Percentiles rank a stretch among this genome's conserved stretches.
These are phyloP conservation scores for Centropyge bicolor DNA, from an alignment of 2,797 vertebrate species.

Conservation along the genomic window DNA sequence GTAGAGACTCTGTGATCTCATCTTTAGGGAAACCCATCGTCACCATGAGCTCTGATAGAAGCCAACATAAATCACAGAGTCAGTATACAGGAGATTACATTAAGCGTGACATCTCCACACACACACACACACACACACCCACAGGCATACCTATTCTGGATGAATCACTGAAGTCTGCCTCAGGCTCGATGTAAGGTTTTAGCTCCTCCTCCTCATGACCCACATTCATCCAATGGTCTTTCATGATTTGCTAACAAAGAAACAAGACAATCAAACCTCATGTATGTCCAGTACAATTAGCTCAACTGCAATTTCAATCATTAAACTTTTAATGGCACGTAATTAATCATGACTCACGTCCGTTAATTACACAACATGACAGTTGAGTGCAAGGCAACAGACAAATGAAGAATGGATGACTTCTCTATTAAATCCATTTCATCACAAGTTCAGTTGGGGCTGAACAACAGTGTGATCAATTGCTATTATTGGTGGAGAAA, in stretches of 20 bases:
- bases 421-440: slow-evolving; percentile 26
- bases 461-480: slow-evolving; percentile 42
- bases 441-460: slow-evolving; percentile 7
- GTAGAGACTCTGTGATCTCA: slow-evolving; percentile 94
- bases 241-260: slow-evolving; percentile 95
- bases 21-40: slow-evolving; percentile 98
- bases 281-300: slow-evolving; percentile 5
- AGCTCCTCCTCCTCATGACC: slow-evolving; percentile 97
- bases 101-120: slow-evolving; percentile 3
- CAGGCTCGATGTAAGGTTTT: slow-evolving; percentile 94
- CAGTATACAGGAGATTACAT: neutral
- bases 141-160: slow-evolving; percentile 92
- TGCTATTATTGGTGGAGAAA: slow-evolving; percentile 53
- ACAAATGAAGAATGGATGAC: neutral
- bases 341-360: slow-evolving; percentile 15
- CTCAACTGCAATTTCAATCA: slow-evolving; percentile 1
- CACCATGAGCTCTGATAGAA: slow-evolving; percentile 92
- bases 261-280: slow-evolving; percentile 34
- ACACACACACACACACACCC: slow-evolving; percentile 62
- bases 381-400: neutral
- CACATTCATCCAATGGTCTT: slow-evolving; percentile 99
- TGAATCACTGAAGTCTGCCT: slow-evolving; percentile 92
- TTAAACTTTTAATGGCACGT: neutral
- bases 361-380: slow-evolving; percentile 8
- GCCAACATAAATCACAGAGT: slow-evolving; percentile 18